Percentiles rank a stretch among this genome's conserved stretches.
These are phyloP conservation scores for Larimichthys polyactis DNA, from an alignment of 2,113 vertebrate genomes.

Conservation along the genomic window DNA sequence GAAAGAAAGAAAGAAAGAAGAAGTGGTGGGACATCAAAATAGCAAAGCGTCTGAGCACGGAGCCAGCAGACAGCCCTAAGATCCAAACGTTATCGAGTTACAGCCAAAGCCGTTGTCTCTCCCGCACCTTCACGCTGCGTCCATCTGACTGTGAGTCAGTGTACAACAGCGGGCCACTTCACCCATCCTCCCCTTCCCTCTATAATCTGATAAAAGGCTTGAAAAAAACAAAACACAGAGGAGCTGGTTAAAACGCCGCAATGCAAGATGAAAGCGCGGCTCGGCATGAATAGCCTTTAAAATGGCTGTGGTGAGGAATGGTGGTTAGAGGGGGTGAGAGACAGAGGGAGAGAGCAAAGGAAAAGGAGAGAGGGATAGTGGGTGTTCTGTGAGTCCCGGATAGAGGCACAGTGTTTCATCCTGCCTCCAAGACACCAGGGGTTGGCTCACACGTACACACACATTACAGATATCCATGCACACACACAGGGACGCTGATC, in stretches of 20 bases:
- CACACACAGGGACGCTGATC: constrained; percentile 63
- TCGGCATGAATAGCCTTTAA: constrained; percentile 70
- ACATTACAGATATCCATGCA: constrained; percentile 13
- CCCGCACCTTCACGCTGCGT: constrained; percentile 47
- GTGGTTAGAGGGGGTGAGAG: constrained; percentile 18
- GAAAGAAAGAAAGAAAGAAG: not conserved
- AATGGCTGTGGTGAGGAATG: constrained; percentile 65
- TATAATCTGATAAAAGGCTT: constrained; percentile 62
- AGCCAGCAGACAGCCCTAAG: constrained; percentile 12
- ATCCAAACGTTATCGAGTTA: constrained; percentile 7
- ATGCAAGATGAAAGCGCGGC: constrained; percentile 65
- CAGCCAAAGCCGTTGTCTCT: constrained; percentile 17
- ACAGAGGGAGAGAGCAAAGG: constrained; percentile 20
- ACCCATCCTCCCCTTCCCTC: constrained; percentile 36
- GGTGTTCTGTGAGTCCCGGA: constrained; percentile 80
- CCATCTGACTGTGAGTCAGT: constrained; percentile 50
- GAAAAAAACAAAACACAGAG: constrained; percentile 17
- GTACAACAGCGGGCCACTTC: constrained; percentile 54
- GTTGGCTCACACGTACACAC: constrained; percentile 40
- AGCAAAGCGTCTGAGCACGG: not conserved
- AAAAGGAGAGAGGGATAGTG: constrained; percentile 67
- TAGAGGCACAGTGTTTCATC: constrained; percentile 81
- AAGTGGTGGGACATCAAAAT: not conserved
- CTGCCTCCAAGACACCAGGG: constrained; percentile 79
- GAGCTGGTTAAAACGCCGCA: constrained; percentile 60